These are phyloP conservation scores for Temnothorax unifasciatus DNA, from an alignment of 2,888 invertebrate species.

Conservation along the genomic window DNA sequence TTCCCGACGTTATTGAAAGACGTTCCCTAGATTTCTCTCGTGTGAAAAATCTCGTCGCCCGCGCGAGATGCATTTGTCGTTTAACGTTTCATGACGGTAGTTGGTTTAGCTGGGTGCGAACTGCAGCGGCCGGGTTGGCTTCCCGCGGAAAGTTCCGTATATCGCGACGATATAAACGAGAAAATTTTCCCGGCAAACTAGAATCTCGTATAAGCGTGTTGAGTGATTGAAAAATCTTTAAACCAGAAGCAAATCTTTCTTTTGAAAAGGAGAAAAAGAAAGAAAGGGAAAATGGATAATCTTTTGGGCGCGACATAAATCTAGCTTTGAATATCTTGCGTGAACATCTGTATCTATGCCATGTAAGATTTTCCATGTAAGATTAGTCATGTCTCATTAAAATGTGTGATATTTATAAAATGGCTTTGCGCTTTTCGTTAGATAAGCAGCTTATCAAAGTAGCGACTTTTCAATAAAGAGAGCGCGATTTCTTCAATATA, in stretches of 20 bases:
- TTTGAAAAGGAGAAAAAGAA: background rate
- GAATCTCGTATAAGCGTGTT: background rate
- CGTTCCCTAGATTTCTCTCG: background rate
- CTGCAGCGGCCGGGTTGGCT: background rate
- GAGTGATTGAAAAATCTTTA: slow-evolving; percentile 1
- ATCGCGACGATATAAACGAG: slow-evolving; percentile 9
- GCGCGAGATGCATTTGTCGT: slow-evolving; percentile 30
- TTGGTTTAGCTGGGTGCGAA: background rate
- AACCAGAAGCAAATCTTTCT: slow-evolving; percentile 1
- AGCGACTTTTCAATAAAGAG: background rate
- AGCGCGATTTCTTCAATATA: background rate
- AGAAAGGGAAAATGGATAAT: background rate
- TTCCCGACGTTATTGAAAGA: slow-evolving; percentile 39
- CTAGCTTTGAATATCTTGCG: background rate
- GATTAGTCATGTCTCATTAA: background rate
- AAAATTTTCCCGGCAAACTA: slow-evolving; percentile 11
- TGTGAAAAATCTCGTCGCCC: background rate
- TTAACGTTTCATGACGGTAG: slow-evolving; percentile 39
- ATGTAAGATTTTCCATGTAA: background rate
- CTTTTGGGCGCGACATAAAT: background rate
- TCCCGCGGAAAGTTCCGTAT: slow-evolving; percentile 14
- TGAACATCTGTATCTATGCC: background rate
- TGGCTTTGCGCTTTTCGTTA: background rate
- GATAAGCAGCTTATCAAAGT: slow-evolving; percentile 2
- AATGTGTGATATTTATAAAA: background rate